Percentiles rank a stretch among this genome's conserved stretches.
Evolutionary conservation across 1,140 invertebrate species (phyloP).

Genomic region (Dreissena rostriformis): DNA sequence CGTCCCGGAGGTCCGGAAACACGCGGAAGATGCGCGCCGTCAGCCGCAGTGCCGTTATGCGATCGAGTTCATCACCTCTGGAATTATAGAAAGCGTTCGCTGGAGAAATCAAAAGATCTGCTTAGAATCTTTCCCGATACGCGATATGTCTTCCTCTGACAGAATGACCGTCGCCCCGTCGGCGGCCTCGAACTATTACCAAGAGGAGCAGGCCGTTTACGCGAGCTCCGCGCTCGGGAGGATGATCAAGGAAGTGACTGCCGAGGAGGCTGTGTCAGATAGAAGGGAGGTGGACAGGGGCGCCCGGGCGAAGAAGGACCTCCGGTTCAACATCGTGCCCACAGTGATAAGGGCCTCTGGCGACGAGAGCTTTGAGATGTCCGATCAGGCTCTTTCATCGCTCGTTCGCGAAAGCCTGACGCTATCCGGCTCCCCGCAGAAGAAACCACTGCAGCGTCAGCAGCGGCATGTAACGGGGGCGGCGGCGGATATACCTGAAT

Average conservation of each 20-base stretch:
- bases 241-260: conserved; percentile 64
- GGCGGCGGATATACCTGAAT: conserved; percentile 10
- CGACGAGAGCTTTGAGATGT: conserved; percentile 45
- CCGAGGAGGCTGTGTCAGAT: conserved; percentile 41
- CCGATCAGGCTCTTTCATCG: conserved; percentile 47
- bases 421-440: conserved; percentile 35
- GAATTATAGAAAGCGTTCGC: conserved; percentile 65
- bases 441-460: conserved; percentile 8
- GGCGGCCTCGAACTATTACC: not conserved
- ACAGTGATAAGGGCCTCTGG: conserved; percentile 64
- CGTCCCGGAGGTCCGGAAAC: conserved; percentile 32
- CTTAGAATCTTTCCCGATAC: conserved; percentile 67
- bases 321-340: conserved; percentile 67
- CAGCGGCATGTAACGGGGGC: conserved; percentile 6
- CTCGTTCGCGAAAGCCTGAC: conserved; percentile 46
- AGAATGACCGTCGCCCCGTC: conserved; percentile 20
- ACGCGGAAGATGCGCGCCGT: conserved; percentile 19
- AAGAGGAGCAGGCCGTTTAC: conserved; percentile 46
- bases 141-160: conserved; percentile 33
- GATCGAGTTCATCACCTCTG: conserved; percentile 67
- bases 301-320: conserved; percentile 59
- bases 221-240: conserved; percentile 63
- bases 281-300: conserved; percentile 42
- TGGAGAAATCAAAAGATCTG: conserved; percentile 69
- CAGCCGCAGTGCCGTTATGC: conserved; percentile 25